Evolutionary conservation across 2,888 invertebrate genomes (phyloP).

Genomic region (Caenorhabditis sp.): DNA sequence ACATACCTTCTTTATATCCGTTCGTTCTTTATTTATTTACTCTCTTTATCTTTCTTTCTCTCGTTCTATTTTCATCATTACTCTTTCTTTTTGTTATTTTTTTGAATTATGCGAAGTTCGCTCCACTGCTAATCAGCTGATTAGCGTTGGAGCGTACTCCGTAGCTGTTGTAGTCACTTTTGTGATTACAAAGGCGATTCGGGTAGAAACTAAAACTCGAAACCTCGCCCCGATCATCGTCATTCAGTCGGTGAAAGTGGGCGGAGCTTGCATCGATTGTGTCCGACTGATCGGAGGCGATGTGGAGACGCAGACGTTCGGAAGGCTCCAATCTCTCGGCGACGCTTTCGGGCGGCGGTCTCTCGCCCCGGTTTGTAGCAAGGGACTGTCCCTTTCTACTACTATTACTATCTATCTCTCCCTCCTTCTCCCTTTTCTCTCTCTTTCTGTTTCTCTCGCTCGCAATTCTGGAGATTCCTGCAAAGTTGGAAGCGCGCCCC

Average conservation of each 20-base stretch:
- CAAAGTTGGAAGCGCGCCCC: background rate
- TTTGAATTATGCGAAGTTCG: background rate
- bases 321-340: constrained; percentile 34
- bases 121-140: background rate
- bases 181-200: constrained; percentile 19
- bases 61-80: background rate
- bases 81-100: background rate
- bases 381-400: constrained; percentile 19
- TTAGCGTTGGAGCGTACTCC: background rate
- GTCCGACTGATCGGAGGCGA: background rate
- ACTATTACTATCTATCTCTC: constrained; percentile 28
- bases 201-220: constrained; percentile 19
- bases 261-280: constrained; percentile 36
- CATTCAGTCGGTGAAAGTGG: constrained; percentile 24
- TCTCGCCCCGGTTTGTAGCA: constrained; percentile 35
- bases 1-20: constrained; percentile 2
- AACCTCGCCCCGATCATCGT: constrained; percentile 29
- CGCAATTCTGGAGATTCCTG: background rate
- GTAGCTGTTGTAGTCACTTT: background rate
- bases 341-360: background rate
- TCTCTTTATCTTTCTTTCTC: constrained; percentile 1
- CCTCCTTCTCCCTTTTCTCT: constrained; percentile 7
- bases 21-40: background rate
- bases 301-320: constrained; percentile 30
- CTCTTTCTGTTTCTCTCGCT: too few species aligned